These are phyloP conservation scores for Melanargia galathea DNA, from an alignment of 2,888 invertebrate genomes.

Conservation along the genomic window DNA sequence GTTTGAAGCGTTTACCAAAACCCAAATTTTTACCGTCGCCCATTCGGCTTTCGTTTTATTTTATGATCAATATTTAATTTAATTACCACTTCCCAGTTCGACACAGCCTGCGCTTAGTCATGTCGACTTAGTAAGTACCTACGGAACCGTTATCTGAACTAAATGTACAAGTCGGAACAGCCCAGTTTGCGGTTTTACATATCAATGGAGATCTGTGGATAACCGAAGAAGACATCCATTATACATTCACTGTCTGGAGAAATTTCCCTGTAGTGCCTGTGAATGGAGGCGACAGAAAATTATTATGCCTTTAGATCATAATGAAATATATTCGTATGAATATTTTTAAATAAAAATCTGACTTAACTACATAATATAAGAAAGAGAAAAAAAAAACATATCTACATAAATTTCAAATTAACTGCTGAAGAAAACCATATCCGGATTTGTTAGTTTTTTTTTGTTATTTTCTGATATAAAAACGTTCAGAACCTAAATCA, in stretches of 20 bases:
- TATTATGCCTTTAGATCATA: constrained; percentile 7
- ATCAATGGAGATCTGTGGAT: constrained; percentile 57
- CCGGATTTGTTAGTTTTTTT: no score
- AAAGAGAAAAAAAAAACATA: neutral
- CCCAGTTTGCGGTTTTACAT: constrained; percentile 65
- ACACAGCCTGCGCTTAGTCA: constrained; percentile 33
- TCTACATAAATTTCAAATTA: no score
- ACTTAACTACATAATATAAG: no score
- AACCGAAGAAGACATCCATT: constrained; percentile 42
- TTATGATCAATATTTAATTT: constrained; percentile 31
- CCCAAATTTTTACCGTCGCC: neutral
- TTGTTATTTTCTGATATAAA: no score
- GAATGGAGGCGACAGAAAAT: constrained; percentile 24
- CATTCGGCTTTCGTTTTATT: neutral
- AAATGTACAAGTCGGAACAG: constrained; percentile 62
- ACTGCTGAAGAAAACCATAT: no score
- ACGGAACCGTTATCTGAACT: constrained; percentile 63
- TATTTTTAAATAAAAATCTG: neutral
- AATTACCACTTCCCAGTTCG: constrained; percentile 40
- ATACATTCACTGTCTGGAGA: constrained; percentile 37
- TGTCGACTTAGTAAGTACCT: constrained; percentile 44
- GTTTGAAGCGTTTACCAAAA: neutral
- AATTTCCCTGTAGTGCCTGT: constrained; percentile 32
- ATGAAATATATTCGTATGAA: neutral
- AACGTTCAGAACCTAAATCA: no score